Evolutionary conservation across 1,140 invertebrate species (phyloP), one percentile per base, ranked within the genome.

Genomic region (Camponotus pennsylvanicus): DNA sequence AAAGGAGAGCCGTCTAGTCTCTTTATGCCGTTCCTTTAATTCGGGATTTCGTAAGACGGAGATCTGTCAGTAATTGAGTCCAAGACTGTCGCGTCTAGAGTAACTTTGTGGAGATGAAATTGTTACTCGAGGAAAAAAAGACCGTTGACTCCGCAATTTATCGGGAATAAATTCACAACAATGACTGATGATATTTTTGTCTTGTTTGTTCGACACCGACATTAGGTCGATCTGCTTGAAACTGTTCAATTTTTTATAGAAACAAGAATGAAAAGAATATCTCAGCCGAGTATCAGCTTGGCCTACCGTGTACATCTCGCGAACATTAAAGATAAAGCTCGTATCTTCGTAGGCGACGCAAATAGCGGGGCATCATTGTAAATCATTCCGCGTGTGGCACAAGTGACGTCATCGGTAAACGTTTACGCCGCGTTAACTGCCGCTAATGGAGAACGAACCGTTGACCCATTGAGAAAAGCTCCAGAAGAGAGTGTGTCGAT

Each of bases 361-460:
- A 18, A 49, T n/a, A 27, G 57, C 40, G 57, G 55, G 34, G 59
- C 59, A 57, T 76, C 61, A 40, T 52, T 77, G 57, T 66, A 75
- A 55, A 89, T 89, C 59, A 69, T 86, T 78, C 76, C 77, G 84
- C 84, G 70, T 89, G 37, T 37, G 52, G 32, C 49, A 61, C 55
- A 42, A 80, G 49, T 86, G 88, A 85, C 88, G 86, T 88, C 86
- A 90, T 55, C 59, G 61, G 82, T 64, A 87, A 91, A 89, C 77
- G 86, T 90, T 91, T 88, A 73, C 32, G 64, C 1, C 52, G 84
- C 66, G 89, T 88, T 91, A 91, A 91, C 80, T 79, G 85, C 32
- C 59, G 80, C 61, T 91, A 90, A 90, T 82, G 57, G 85, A 66
- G 77, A 86, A 77, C 75, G 80, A 90, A 61, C 69, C 87, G 87